phyloP scores from a whole-genome alignment of 2,888 invertebrate genomes.

The Eupithecia vulgata region DNA sequence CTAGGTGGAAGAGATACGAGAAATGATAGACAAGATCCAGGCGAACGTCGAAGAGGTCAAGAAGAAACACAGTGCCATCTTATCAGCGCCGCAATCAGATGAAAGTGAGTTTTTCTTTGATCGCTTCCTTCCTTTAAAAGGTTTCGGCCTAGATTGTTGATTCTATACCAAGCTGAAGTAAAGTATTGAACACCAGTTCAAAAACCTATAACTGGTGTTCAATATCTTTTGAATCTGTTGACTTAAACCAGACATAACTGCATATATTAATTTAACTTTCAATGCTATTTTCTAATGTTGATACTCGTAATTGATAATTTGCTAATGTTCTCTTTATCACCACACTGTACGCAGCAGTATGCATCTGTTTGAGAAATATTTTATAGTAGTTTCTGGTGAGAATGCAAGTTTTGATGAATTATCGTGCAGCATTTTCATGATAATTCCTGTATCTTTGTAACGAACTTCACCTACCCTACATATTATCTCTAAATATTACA shows the following conservation, averaged over 20 bases:
- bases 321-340: too few species aligned
- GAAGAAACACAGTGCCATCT: constrained; percentile 99
- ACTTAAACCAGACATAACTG: too few species aligned
- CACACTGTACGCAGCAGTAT: too few species aligned
- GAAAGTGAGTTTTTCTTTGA: constrained; percentile 90
- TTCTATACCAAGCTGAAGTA: background rate
- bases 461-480: background rate
- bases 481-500: background rate
- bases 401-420: background rate
- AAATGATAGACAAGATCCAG: constrained; percentile 99
- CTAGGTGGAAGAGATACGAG: constrained; percentile 99
- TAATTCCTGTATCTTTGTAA: background rate
- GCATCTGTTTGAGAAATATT: background rate
- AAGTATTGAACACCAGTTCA: too few species aligned
- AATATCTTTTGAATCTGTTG: background rate
- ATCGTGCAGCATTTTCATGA: background rate
- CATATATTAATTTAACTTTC: too few species aligned
- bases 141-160: background rate
- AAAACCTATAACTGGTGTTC: background rate
- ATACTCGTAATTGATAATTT: too few species aligned
- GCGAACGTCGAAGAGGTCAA: constrained; percentile 99
- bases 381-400: too few species aligned
- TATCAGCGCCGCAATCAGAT: constrained; percentile 99
- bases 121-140: background rate
- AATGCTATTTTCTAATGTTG: too few species aligned